Conservation (phyloP, 2,888 invertebrate genomes). For the Cantharis lateralis region DNA sequence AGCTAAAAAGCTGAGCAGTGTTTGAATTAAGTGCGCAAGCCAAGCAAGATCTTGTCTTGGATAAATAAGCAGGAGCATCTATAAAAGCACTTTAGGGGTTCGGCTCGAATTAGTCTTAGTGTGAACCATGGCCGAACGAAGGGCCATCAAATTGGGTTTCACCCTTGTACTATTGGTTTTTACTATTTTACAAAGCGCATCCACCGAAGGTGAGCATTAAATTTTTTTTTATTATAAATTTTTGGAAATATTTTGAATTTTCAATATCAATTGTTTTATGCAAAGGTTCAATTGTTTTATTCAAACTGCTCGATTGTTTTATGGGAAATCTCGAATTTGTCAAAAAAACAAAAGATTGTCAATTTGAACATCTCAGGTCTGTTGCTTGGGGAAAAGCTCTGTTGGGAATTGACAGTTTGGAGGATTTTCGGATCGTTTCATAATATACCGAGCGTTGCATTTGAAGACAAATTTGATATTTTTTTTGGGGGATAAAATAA, state of each 20-base stretch:
- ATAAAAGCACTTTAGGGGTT: slow-evolving; percentile 41
- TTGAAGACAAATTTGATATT: neutral
- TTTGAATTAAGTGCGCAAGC: slow-evolving; percentile 6
- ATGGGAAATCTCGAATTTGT: neutral
- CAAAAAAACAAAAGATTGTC: too few species aligned
- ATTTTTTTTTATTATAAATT: slow-evolving; percentile 6
- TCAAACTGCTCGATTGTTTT: neutral
- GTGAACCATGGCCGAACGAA: slow-evolving; percentile 45
- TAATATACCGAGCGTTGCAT: neutral
- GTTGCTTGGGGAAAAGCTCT: neutral
- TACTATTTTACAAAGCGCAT: slow-evolving; percentile 35
- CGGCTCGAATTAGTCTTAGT: slow-evolving; percentile 40
- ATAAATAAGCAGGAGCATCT: slow-evolving; percentile 31
- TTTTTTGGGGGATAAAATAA: neutral
- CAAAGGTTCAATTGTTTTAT: neutral
- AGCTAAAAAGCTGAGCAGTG: neutral
- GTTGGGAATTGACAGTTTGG: neutral
- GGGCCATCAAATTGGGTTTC: slow-evolving; percentile 43
- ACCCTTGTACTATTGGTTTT: slow-evolving; percentile 47
- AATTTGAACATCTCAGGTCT: too few species aligned
- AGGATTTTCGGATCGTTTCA: neutral
- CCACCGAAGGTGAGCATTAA: slow-evolving; percentile 43
- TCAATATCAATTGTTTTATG: neutral
- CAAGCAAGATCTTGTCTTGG: slow-evolving; percentile 11
- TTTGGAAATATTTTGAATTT: neutral